Evolutionary conservation across 2,888 invertebrate genomes (phyloP), one percentile per base, ranked within the genome.

Genomic region (Apamea monoglypha): DNA sequence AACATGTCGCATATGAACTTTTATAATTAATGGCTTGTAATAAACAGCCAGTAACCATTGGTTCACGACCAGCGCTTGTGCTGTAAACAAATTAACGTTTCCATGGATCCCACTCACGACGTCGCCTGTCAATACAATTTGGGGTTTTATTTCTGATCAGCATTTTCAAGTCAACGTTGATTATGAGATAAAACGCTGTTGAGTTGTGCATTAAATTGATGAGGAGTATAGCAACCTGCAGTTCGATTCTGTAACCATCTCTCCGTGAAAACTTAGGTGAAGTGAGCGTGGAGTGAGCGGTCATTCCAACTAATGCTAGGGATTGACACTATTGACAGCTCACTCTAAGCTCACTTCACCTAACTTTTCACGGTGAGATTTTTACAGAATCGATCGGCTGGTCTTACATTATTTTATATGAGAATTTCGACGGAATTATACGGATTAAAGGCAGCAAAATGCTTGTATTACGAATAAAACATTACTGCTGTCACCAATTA

Each of bases 1-100:
- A 88, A 88, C 80, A 83, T 82, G 85, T 83, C 80, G 83, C 81
- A 67, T 81, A 86, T 80, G 78, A 81, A 86, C 68, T 84, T 90
- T 83, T 79, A 88, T 89, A 88, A 86, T 86, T 82, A 84, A 87
- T 86, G 82, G 85, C 80, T 87, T 78, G 80, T 87, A 82, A 83
- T 83, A 87, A 87, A 81, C 85, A 80, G 75, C 36, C 87, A 78
- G 80, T 80, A 75, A 80, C 84, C 70, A 83, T 76, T 78, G 80
- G 78, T 79, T 86, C 81, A 82, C 83, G 71, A 82, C 36, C 68
- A 81, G 53, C 72, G 53, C 59, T 72, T 66, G 69, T 76, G 74
- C 67, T 66, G 68, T 88, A 85, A 87, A 88, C 83, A 83, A 81
- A 83, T 87, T 76, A 83, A 80, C 69, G 75, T 77, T 82, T 81